Base-by-base conservation (phyloP, 2,888 invertebrate species). In the Prenolepis imparis region DNA sequence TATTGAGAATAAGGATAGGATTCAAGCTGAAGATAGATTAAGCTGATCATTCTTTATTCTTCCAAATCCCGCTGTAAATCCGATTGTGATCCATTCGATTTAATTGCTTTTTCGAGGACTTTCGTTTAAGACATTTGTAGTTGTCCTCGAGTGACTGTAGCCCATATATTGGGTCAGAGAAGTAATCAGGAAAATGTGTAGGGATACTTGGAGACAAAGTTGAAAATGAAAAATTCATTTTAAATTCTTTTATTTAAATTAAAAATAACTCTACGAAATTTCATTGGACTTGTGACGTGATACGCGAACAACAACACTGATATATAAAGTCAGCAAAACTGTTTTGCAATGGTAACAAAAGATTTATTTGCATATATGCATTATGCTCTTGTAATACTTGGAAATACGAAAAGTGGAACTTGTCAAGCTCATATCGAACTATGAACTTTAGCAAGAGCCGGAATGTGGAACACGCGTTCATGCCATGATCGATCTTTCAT, bases 81-180 rank as follows among this genome's bases (percentile, higher is more conserved):
- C 63, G 55, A 83, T 84, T 77, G 83, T 86, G 87, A 90, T 91
- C 85, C 73, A 86, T 87, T 88, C 78, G 87, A 86, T 91, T 91
- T 92, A 92, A 93, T 93, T 91, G 91, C 87, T 91, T 87, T 90
- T 92, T 93, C 90, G 93, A 93, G 93, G 93, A 93, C 91, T 94
- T 94, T 93, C 92, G 93, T 92, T 94, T 93, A 91, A 86, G 67
- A 90, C 90, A 89, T 88, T 91, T 89, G 88, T 90, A 88, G 91
- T 93, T 92, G 92, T 93, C 93, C 93, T 86, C 88, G 48, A 63
- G 15, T 48, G 44, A 67, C 39, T 24, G 52, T n/a, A n/a, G 24
- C 2, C 39, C 28, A 55, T 67, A 39, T 77, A 39, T 77, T 39
- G 4, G 15, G 1, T 28, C 39, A 39, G 39, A 28, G 8, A 52